Evolutionary conservation across 2,113 vertebrate species (phyloP).

Genomic region (Sprattus sprattus): DNA sequence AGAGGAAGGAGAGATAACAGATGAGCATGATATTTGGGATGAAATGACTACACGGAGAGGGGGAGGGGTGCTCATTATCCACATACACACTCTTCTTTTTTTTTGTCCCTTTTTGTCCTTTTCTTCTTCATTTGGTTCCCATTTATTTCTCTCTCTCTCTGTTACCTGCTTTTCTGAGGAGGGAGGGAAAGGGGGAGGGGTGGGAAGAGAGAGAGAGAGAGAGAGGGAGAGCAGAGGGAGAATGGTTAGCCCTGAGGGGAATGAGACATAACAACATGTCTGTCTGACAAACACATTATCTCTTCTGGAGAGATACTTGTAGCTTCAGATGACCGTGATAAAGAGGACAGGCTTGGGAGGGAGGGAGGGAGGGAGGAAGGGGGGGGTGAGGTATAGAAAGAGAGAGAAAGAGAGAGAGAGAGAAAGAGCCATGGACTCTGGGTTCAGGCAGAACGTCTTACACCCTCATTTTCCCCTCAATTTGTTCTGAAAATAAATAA

Average conservation of each 20-base stretch:
- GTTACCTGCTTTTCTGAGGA: neutral
- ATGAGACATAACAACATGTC: slow-evolving; percentile 50
- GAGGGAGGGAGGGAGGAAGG: neutral
- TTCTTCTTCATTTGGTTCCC: neutral
- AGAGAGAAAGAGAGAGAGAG: neutral
- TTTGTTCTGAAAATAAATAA: neutral
- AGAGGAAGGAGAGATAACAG: slow-evolving; percentile 32
- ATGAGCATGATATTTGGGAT: slow-evolving; percentile 34
- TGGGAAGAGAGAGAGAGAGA: neutral
- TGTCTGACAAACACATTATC: slow-evolving; percentile 49
- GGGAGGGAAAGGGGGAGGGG: neutral
- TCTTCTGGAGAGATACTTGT: slow-evolving; percentile 51
- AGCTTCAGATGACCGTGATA: slow-evolving; percentile 55
- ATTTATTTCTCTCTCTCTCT: neutral
- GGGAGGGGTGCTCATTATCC: slow-evolving; percentile 14
- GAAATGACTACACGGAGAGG: neutral
- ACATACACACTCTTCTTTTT: neutral
- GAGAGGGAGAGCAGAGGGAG: slow-evolving; percentile 21
- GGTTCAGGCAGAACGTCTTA: neutral
- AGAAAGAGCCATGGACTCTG: neutral
- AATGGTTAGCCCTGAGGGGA: slow-evolving; percentile 42
- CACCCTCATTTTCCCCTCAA: neutral
- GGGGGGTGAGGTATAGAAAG: neutral
- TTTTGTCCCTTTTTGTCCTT: neutral
- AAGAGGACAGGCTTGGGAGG: neutral